phyloP scores from a whole-genome alignment of 1,140 invertebrate species.

The Neodiprion pinetum region DNA sequence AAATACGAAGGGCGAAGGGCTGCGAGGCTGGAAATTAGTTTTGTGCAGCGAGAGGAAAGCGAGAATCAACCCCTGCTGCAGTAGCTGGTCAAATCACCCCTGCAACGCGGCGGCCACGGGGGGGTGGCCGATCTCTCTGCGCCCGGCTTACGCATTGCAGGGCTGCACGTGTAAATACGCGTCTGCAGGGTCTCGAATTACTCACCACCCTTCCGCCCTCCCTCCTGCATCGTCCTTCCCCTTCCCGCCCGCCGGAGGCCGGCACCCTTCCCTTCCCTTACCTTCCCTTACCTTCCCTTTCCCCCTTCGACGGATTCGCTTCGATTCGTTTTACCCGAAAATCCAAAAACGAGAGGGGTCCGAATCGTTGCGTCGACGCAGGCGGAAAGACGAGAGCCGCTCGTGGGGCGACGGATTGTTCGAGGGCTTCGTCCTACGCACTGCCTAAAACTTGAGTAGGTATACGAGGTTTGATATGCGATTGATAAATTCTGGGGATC shows the following conservation, averaged over 20 bases:
- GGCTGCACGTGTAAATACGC: slow-evolving; percentile 20
- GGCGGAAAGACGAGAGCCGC: slow-evolving; percentile 27
- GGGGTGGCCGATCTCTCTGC: slow-evolving; percentile 22
- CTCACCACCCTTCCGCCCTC: slow-evolving; percentile 38
- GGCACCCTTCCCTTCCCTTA: neutral
- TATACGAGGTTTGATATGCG: no score
- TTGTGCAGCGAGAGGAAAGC: neutral
- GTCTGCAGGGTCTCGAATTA: slow-evolving; percentile 38
- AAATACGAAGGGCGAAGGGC: neutral
- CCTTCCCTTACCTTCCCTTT: neutral
- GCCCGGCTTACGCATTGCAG: slow-evolving; percentile 27
- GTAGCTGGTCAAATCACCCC: slow-evolving; percentile 36
- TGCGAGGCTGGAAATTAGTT: neutral
- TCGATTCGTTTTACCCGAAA: slow-evolving; percentile 39
- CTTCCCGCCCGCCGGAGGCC: no score
- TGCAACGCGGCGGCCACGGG: slow-evolving; percentile 32
- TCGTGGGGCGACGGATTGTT: slow-evolving; percentile 12
- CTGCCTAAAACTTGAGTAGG: neutral
- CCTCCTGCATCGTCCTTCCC: slow-evolving; percentile 3
- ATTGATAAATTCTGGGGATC: no score
- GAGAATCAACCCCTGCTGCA: neutral
- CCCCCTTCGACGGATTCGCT: neutral
- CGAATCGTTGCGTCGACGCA: slow-evolving; percentile 25
- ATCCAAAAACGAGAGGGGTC: slow-evolving; percentile 41
- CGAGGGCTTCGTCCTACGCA: neutral